These are phyloP conservation scores for Gastracanthus pulcherrimus DNA, from an alignment of 2,888 invertebrate genomes.

Conservation along the genomic window DNA sequence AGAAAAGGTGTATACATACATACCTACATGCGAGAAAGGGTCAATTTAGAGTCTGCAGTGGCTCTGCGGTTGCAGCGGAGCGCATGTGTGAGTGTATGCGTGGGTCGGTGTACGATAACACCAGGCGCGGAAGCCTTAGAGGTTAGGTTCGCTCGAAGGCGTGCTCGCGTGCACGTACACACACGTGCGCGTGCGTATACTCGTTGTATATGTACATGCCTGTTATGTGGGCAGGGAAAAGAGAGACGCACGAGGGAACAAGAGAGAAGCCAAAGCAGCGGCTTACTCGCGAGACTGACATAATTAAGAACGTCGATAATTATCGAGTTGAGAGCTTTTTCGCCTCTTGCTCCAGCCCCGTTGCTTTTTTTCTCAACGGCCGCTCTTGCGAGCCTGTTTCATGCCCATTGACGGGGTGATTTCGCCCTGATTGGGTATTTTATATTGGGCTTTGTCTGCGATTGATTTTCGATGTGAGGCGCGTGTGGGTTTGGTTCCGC, in stretches of 20 bases:
- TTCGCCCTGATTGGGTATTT: no score
- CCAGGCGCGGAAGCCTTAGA: conserved; percentile 33
- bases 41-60: no score
- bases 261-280: conserved; percentile 37
- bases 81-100: no score
- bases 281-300: conserved; percentile 23
- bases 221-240: background rate
- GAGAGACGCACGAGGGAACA: background rate
- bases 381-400: no score
- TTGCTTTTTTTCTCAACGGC: background rate
- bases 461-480: no score
- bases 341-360: background rate
- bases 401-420: no score
- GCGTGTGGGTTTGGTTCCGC: no score
- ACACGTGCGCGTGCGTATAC: background rate
- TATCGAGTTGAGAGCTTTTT: background rate
- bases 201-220: background rate
- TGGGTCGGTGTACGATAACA: no score
- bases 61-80: no score
- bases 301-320: conserved; percentile 42
- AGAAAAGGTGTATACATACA: no score
- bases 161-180: background rate
- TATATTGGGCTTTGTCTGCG: no score
- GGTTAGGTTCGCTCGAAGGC: conserved; percentile 26
- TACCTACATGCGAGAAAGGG: no score